A percentile compares a stretch with the other conserved stretches of the same genome.
phyloP scores from a whole-genome alignment of 2,113 vertebrate species.

The Tragelaphus scriptus region DNA sequence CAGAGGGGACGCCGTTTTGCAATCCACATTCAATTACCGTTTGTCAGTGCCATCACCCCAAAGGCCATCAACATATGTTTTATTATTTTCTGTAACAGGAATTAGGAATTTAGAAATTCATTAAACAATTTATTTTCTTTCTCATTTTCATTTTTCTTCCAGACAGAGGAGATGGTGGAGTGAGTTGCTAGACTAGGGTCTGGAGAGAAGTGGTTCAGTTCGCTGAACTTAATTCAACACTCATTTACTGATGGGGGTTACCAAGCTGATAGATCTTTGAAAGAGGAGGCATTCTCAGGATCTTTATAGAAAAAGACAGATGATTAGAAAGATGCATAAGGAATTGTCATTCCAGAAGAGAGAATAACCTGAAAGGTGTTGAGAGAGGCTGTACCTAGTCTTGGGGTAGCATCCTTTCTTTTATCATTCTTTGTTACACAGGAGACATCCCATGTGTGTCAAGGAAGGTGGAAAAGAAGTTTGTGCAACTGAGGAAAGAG shows the following conservation, averaged over 20 bases:
- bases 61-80: background rate
- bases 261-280: background rate
- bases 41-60: background rate
- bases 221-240: background rate
- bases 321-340: background rate
- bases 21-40: background rate
- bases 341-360: background rate
- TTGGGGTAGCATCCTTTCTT: background rate
- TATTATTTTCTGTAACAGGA: background rate
- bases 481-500: background rate
- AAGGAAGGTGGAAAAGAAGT: background rate
- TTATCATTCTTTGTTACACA: background rate
- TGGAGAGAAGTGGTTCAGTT: background rate
- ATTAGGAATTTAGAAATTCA: background rate
- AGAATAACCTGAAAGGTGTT: background rate
- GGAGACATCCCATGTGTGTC: background rate
- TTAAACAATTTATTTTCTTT: slow-evolving; percentile 10
- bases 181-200: background rate
- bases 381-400: background rate
- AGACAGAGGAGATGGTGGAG: background rate
- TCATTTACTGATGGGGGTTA: background rate
- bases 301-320: background rate
- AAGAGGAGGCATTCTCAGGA: background rate
- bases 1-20: fast-evolving
- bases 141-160: background rate